Evolutionary conservation across 2,797 vertebrate genomes (phyloP).

Genomic region (Amblyraja radiata): DNA sequence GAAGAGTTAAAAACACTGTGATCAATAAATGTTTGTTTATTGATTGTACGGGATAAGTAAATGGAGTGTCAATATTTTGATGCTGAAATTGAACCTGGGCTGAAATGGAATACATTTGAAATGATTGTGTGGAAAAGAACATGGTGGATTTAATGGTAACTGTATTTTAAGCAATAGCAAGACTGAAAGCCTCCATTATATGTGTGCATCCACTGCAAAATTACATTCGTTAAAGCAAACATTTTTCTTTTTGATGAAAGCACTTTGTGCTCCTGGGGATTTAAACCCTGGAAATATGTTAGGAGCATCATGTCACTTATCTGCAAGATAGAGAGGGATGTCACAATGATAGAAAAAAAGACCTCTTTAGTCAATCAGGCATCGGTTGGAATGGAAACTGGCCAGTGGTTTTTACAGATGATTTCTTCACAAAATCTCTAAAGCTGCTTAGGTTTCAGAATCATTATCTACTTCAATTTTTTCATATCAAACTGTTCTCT

Average conservation of each 20-base stretch:
- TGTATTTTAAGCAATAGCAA: not conserved
- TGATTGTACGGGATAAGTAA: not conserved
- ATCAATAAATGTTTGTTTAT: not conserved
- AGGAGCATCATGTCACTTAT: not conserved
- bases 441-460: slow-evolving; percentile 21
- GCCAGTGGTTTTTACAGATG: slow-evolving; percentile 1
- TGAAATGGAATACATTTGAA: not conserved
- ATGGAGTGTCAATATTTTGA: not conserved
- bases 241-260: not conserved
- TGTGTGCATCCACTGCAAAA: not conserved
- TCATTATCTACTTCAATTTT: slow-evolving; percentile 16
- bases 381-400: slow-evolving; percentile 13
- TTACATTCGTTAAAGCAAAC: not conserved
- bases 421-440: not conserved
- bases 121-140: no score
- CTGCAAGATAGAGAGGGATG: not conserved
- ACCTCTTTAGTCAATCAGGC: slow-evolving; percentile 1
- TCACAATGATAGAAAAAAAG: not conserved
- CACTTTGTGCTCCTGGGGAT: not conserved
- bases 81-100: not conserved
- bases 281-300: not conserved
- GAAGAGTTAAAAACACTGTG: not conserved
- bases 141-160: not conserved
- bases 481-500: not conserved
- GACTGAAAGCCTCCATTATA: no score